Conservation (phyloP, 2,113 vertebrate genomes). For the Odocoileus hemionus region DNA sequence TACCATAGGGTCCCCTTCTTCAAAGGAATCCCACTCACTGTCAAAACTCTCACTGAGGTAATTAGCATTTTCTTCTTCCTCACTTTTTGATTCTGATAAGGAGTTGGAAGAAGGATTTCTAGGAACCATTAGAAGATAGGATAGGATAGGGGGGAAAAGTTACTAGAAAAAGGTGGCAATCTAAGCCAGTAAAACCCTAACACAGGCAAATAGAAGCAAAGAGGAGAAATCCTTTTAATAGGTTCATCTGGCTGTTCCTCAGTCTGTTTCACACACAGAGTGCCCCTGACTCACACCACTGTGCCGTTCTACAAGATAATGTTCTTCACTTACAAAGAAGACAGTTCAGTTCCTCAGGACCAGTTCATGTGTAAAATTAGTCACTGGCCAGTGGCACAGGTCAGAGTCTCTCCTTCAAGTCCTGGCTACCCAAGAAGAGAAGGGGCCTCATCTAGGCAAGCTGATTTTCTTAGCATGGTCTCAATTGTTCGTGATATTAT, state of each 20-base stretch:
- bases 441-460: neutral
- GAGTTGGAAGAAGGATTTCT: slow-evolving; percentile 41
- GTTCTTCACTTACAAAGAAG: slow-evolving; percentile 37
- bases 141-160: neutral
- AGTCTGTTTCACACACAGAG: neutral
- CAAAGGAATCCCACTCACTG: slow-evolving; percentile 36
- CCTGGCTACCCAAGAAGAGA: slow-evolving; percentile 26
- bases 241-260: slow-evolving; percentile 10
- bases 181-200: slow-evolving; percentile 22
- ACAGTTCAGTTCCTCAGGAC: slow-evolving; percentile 6
- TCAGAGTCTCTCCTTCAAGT: slow-evolving; percentile 36
- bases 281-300: neutral
- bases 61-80: neutral
- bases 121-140: slow-evolving; percentile 10
- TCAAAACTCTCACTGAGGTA: neutral
- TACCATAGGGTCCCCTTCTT: slow-evolving; percentile 19
- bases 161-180: slow-evolving; percentile 11
- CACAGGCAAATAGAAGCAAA: slow-evolving; percentile 2
- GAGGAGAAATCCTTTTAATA: neutral
- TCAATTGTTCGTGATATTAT: neutral
- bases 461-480: neutral
- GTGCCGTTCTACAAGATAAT: slow-evolving; percentile 8
- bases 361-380: slow-evolving; percentile 23
- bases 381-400: slow-evolving; percentile 41
- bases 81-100: slow-evolving; percentile 42